These are phyloP conservation scores for Athalia cordata DNA, from an alignment of 2,888 invertebrate species.

Conservation along the genomic window DNA sequence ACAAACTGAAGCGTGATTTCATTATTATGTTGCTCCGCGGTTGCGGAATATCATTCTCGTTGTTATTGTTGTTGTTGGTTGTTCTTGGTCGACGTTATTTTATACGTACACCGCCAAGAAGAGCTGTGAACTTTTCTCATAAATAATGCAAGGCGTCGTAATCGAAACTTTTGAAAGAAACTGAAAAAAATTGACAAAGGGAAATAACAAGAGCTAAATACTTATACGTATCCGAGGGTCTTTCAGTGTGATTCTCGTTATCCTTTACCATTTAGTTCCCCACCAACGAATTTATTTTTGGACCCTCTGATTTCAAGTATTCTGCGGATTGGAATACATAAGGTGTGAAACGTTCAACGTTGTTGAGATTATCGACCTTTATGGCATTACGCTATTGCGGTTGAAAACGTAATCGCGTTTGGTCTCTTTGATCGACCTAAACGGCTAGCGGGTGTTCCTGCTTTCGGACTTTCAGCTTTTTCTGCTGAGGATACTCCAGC, in stretches of 20 bases:
- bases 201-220: not conserved
- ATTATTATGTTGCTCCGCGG: too few species aligned
- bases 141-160: too few species aligned
- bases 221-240: too few species aligned
- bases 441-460: not conserved
- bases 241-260: constrained; percentile 9
- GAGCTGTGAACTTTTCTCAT: too few species aligned
- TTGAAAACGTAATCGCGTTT: not conserved
- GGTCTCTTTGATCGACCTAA: constrained; percentile 53
- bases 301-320: not conserved
- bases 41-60: too few species aligned
- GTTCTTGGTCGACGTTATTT: too few species aligned
- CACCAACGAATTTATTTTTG: not conserved
- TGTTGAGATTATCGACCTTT: too few species aligned
- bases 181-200: not conserved
- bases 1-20: too few species aligned
- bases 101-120: too few species aligned
- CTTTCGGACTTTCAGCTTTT: not conserved
- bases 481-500: not conserved
- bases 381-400: not conserved
- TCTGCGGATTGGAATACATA: too few species aligned
- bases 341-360: too few species aligned
- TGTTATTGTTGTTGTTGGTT: too few species aligned
- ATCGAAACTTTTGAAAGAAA: not conserved
- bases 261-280: not conserved